Conservation (phyloP, 2,797 vertebrate species). For the Paedocypris micromegethes region DNA sequence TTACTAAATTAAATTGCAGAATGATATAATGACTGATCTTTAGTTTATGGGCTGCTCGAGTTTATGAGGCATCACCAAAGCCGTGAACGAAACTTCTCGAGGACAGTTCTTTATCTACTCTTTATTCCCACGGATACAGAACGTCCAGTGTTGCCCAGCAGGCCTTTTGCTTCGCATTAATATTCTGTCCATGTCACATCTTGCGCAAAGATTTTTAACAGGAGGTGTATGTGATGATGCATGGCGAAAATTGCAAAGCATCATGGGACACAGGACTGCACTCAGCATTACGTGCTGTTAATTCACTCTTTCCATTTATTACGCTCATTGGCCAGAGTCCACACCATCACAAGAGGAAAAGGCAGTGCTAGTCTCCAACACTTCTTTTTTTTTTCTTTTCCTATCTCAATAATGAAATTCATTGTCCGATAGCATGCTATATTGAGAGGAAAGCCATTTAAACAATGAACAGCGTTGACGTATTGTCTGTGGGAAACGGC, state of each 20-base stretch:
- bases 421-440: constrained; percentile 5
- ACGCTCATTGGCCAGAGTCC: constrained; percentile 25
- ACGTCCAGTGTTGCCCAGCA: not conserved
- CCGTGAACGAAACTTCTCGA: not conserved
- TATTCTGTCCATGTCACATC: constrained; percentile 10
- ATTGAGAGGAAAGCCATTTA: constrained; percentile 17
- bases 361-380: constrained; percentile 34
- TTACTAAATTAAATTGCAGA: too few species aligned
- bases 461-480: constrained; percentile 37
- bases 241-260: not conserved
- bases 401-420: constrained; percentile 15
- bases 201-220: not conserved
- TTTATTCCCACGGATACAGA: constrained; percentile 10
- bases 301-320: constrained; percentile 40
- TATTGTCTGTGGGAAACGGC: constrained; percentile 30
- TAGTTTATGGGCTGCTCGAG: too few species aligned
- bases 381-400: constrained; percentile 3
- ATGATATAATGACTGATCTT: too few species aligned
- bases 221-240: not conserved
- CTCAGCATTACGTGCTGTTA: constrained; percentile 7
- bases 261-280: too few species aligned
- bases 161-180: constrained; percentile 21
- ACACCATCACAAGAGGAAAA: constrained; percentile 44
- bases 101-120: not conserved
- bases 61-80: too few species aligned